Conservation (phyloP, 2,113 vertebrate species). For the Planiliza haematocheilus region DNA sequence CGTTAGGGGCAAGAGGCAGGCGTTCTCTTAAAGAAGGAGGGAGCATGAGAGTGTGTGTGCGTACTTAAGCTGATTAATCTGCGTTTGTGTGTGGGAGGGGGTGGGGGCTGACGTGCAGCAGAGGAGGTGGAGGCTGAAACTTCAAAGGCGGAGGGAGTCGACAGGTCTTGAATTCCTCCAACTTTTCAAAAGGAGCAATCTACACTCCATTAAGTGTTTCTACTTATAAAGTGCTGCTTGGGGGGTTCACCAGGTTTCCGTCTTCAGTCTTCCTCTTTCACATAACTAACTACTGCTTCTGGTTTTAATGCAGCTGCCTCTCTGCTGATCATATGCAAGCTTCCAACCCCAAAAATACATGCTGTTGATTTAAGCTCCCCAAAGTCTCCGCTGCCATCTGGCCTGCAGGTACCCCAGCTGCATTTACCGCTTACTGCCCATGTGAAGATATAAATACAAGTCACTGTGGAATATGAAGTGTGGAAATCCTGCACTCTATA, state of each 20-base stretch:
- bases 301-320: conserved; percentile 59
- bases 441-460: conserved; percentile 38
- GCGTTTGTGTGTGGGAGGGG: conserved; percentile 25
- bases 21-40: conserved; percentile 40
- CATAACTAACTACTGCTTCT: conserved; percentile 49
- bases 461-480: conserved; percentile 19
- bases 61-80: conserved; percentile 58
- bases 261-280: conserved; percentile 3
- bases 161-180: conserved; percentile 69
- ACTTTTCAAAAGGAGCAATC: conserved; percentile 50
- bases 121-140: conserved; percentile 22
- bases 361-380: conserved; percentile 60
- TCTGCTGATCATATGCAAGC: conserved; percentile 49
- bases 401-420: conserved; percentile 58
- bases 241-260: conserved; percentile 29
- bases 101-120: conserved; percentile 7
- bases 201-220: conserved; percentile 30
- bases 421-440: conserved; percentile 32
- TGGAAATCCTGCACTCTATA: conserved; percentile 8
- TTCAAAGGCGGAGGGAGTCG: conserved; percentile 54
- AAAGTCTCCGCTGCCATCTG: conserved; percentile 61
- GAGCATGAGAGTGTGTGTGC: conserved; percentile 2
- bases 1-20: conserved; percentile 27
- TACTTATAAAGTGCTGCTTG: conserved; percentile 13
- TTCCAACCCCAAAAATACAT: conserved; percentile 61